phyloP scores from a whole-genome alignment of 2,888 invertebrate species.

The Phragmatobia fuliginosa region DNA sequence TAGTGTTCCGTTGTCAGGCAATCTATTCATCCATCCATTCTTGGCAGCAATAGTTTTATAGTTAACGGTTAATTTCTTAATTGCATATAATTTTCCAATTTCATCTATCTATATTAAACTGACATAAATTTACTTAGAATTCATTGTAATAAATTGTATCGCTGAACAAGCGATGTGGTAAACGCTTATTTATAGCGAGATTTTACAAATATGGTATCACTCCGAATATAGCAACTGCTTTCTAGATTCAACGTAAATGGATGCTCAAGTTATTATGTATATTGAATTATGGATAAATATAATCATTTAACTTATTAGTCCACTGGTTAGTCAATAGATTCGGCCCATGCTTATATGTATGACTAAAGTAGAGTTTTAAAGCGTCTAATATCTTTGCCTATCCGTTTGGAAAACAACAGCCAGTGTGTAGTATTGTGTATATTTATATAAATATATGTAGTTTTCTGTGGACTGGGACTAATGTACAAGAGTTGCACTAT shows the following conservation, averaged over 20 bases:
- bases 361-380: background rate
- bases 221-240: background rate
- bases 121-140: background rate
- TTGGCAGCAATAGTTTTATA: background rate
- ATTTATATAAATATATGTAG: background rate
- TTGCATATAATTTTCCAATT: background rate
- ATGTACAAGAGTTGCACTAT: background rate
- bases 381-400: background rate
- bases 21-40: background rate
- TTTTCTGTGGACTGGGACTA: background rate
- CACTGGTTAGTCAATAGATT: too few species aligned
- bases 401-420: background rate
- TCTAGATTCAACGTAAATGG: background rate
- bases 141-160: background rate
- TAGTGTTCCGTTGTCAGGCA: background rate
- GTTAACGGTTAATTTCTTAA: background rate
- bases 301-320: too few species aligned
- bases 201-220: background rate
- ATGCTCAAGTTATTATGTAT: background rate
- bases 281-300: too few species aligned
- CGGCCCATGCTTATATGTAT: too few species aligned
- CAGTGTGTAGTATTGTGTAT: background rate
- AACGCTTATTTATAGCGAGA: background rate
- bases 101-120: background rate
- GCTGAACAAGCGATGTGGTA: background rate